A percentile compares a stretch with the other conserved stretches of the same genome.
phyloP scores from a whole-genome alignment of 1,140 invertebrate species.

The Drosophila kikkawai region DNA sequence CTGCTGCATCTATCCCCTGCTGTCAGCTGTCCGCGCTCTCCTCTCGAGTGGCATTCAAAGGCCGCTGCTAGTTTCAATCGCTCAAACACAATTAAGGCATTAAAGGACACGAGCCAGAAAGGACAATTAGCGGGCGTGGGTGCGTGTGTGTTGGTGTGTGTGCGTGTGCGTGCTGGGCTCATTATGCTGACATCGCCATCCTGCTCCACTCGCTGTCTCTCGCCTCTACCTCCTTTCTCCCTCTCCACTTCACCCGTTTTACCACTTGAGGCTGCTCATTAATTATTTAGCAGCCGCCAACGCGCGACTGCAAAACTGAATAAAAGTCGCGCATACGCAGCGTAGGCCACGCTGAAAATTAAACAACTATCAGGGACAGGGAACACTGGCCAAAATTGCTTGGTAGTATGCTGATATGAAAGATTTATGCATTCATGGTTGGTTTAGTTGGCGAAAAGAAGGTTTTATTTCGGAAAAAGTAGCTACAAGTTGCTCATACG shows the following conservation, averaged over 20 bases:
- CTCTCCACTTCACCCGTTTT: constrained; percentile 5
- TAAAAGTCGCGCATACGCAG: constrained; percentile 77
- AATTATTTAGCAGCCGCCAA: constrained; percentile 77
- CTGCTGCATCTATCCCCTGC: constrained; percentile 18
- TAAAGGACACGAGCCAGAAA: constrained; percentile 53
- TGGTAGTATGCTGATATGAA: neutral
- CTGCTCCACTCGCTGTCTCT: constrained; percentile 3
- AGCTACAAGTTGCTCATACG: neutral
- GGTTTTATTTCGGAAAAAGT: neutral
- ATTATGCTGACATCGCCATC: constrained; percentile 70
- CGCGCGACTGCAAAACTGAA: constrained; percentile 56
- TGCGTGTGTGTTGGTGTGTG: neutral
- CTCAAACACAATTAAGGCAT: constrained; percentile 75
- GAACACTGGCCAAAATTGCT: constrained; percentile 15
- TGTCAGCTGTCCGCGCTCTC: neutral
- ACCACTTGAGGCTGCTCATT: constrained; percentile 68
- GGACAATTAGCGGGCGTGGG: constrained; percentile 59
- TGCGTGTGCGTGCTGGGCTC: constrained; percentile 42
- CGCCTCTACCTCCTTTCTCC: neutral
- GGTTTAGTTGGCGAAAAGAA: no score
- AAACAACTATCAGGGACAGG: constrained; percentile 47
- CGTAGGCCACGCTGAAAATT: constrained; percentile 60
- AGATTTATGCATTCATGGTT: neutral
- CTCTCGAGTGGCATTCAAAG: constrained; percentile 48
- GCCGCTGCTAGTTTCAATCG: constrained; percentile 70